A percentile compares a stretch with the other conserved stretches of the same genome.
These are phyloP conservation scores for Kryphioiulus occultus DNA, from an alignment of 2,888 invertebrate genomes.

Conservation along the genomic window DNA sequence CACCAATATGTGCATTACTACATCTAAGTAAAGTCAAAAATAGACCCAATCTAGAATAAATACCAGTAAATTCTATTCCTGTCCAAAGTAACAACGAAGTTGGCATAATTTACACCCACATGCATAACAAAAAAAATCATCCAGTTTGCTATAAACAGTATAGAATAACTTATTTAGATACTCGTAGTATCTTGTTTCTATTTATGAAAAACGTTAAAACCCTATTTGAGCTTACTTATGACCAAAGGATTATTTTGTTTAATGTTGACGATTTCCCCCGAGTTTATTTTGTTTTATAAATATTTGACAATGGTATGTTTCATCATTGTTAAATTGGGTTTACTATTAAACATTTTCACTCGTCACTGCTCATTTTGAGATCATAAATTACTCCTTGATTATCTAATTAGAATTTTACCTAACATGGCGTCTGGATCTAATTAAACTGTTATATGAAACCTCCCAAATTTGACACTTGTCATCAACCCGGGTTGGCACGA, in stretches of 20 bases:
- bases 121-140: background rate
- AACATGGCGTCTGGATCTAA: too few species aligned
- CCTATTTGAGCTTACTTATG: background rate
- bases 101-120: background rate
- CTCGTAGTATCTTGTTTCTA: too few species aligned
- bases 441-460: too few species aligned
- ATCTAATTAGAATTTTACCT: too few species aligned
- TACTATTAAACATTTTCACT: slow-evolving; percentile 4
- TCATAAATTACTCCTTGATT: too few species aligned
- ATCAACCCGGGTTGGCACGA: too few species aligned
- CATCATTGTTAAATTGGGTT: background rate
- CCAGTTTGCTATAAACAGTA: background rate
- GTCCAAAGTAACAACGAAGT: background rate
- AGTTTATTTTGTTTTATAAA: slow-evolving; percentile 11
- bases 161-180: too few species aligned
- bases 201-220: background rate
- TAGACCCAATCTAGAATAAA: too few species aligned
- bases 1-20: background rate
- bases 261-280: background rate
- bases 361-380: background rate
- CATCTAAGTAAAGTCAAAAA: background rate
- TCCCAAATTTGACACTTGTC: too few species aligned
- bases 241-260: background rate
- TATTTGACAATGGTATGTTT: background rate
- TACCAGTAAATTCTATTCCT: too few species aligned